phyloP scores from a whole-genome alignment of 2,797 vertebrate genomes.

The Enteromius mattozi region DNA sequence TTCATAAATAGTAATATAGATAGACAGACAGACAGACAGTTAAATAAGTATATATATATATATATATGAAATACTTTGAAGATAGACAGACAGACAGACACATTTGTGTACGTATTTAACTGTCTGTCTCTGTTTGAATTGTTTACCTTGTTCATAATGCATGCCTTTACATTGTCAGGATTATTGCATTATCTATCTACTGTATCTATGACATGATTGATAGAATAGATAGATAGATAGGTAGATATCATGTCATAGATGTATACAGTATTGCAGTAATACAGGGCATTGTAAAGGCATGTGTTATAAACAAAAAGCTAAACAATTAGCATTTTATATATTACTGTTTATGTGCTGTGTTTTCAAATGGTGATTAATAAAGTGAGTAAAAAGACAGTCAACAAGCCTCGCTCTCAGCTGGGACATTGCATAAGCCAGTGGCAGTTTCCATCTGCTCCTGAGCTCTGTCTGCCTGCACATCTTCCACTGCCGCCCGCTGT shows the following conservation, averaged over 20 bases:
- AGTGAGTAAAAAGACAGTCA: constrained; percentile 6
- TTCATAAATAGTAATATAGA: not conserved
- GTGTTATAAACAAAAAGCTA: not conserved
- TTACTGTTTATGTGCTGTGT: not conserved
- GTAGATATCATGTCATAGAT: not conserved
- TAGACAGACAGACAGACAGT: too few relatives aligned
- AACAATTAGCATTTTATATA: not conserved
- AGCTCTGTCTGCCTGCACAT: constrained; percentile 40
- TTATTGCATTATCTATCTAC: not conserved
- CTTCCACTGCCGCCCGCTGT: constrained; percentile 22
- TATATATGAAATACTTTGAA: too few relatives aligned
- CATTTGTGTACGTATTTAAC: too few relatives aligned
- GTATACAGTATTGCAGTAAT: not conserved
- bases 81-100: too few relatives aligned
- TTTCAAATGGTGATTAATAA: not conserved
- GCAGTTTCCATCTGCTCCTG: constrained; percentile 67
- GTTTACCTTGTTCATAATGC: not conserved
- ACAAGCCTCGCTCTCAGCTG: constrained; percentile 58
- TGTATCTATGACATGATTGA: not conserved
- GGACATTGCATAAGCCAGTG: constrained; percentile 63
- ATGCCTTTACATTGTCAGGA: not conserved
- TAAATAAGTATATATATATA: too few relatives aligned
- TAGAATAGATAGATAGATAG: not conserved
- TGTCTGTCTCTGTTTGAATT: not conserved
- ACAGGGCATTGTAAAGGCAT: not conserved